phyloP scores from a whole-genome alignment of 2,888 invertebrate genomes.

The Noctua janthina region DNA sequence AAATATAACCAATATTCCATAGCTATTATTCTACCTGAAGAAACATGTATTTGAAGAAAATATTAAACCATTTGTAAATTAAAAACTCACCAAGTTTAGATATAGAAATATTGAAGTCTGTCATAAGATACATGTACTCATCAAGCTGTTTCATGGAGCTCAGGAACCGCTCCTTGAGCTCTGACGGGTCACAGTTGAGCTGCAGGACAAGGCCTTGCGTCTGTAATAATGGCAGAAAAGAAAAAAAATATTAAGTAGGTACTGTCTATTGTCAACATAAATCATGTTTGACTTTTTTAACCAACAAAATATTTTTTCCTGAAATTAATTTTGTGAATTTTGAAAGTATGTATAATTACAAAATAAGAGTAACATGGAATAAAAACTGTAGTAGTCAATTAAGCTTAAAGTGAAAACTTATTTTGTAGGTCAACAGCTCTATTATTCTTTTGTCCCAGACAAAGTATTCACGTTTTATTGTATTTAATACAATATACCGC shows the following conservation, averaged over 20 bases:
- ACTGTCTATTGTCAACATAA: background rate
- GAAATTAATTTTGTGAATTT: background rate
- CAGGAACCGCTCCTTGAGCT: constrained; percentile 83
- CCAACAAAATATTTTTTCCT: background rate
- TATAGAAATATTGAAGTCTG: constrained; percentile 83
- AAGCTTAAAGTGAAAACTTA: background rate
- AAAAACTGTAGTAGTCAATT: too few species aligned
- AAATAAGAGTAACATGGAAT: background rate
- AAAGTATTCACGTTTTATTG: background rate
- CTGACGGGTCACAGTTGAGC: constrained; percentile 83
- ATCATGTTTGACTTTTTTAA: background rate
- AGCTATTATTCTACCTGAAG: background rate
- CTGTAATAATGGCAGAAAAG: constrained; percentile 69
- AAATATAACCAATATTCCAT: background rate
- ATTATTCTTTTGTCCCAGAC: background rate
- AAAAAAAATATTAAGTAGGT: background rate
- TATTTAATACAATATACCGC: background rate
- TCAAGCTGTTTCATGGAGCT: constrained; percentile 83
- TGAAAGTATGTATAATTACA: background rate
- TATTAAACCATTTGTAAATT: background rate
- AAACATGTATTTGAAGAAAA: background rate
- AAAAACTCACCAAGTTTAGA: constrained; percentile 77
- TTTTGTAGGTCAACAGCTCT: background rate
- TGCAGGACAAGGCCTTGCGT: constrained; percentile 78
- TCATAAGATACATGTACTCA: constrained; percentile 84